These are phyloP conservation scores for Chironex yamaguchii DNA, from an alignment of 30 jellyfish, hydroid and myxozoan genomes.

Conservation along the genomic window DNA sequence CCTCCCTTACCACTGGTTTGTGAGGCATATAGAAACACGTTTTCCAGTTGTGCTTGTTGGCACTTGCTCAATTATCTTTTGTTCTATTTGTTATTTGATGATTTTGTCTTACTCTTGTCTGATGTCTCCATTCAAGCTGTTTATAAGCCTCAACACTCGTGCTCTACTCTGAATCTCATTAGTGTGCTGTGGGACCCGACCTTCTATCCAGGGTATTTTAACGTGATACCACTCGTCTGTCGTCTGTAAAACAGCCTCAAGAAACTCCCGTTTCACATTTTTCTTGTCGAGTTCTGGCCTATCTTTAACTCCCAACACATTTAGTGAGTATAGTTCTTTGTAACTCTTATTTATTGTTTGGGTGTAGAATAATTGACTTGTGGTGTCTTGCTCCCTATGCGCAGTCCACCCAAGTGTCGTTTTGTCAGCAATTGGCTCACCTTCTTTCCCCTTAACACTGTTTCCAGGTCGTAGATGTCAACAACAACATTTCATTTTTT, in stretches of 20 bases:
- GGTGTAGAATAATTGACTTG: constrained; percentile 25
- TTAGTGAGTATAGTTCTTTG: constrained; percentile 23
- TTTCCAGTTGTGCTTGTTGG: constrained; percentile 36
- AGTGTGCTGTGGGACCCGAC: constrained; percentile 54
- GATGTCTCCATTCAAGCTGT: constrained; percentile 42
- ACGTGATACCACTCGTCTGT: constrained; percentile 26
- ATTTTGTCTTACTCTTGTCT: constrained; percentile 50
- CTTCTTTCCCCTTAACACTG: constrained; percentile 34
- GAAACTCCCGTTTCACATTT: constrained; percentile 17
- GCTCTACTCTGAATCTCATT: constrained; percentile 63
- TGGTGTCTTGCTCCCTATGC: constrained; percentile 15
- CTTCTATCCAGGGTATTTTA: constrained; percentile 65
- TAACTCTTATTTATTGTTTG: constrained; percentile 39
- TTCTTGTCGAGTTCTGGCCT: constrained; percentile 54
- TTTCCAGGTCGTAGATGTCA: constrained; percentile 56
- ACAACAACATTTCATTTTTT: constrained; percentile 21
- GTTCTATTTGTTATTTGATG: constrained; percentile 29
- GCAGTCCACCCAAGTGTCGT: constrained; percentile 61
- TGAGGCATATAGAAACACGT: constrained; percentile 60
- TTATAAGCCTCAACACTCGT: constrained; percentile 21
- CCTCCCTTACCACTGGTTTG: constrained; percentile 64
- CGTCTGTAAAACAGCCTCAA: constrained; percentile 28
- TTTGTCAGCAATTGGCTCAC: constrained; percentile 64
- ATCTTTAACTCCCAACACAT: constrained; percentile 48
- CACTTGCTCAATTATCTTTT: constrained; percentile 50